A percentile compares a stretch with the other conserved stretches of the same genome.
Evolutionary conservation across 2,888 invertebrate species (phyloP).

Genomic region (Cyclophora albipunctata): DNA sequence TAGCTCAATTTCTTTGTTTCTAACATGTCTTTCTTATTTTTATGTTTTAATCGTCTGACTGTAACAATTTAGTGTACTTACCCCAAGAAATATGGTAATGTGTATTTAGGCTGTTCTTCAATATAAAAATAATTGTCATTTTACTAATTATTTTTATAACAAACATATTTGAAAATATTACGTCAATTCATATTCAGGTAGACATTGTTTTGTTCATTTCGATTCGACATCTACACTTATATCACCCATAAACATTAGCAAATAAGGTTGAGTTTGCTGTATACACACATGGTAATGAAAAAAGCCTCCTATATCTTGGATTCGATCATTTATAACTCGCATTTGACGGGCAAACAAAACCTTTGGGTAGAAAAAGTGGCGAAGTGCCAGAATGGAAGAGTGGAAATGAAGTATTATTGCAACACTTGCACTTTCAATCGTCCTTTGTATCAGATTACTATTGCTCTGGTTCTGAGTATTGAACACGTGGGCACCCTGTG

Average conservation of each 20-base stretch:
- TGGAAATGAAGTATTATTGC: slow-evolving; percentile 69
- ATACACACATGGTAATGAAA: slow-evolving; percentile 7
- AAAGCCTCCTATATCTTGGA: slow-evolving; percentile 59
- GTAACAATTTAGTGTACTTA: no score
- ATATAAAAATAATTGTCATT: no score
- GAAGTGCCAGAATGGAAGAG: slow-evolving; percentile 57
- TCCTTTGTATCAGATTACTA: slow-evolving; percentile 45
- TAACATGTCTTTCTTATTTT: no score
- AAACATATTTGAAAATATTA: slow-evolving; percentile 15
- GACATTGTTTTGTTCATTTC: slow-evolving; percentile 31
- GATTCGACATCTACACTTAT: slow-evolving; percentile 2
- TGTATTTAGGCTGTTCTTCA: no score
- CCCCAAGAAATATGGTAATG: no score
- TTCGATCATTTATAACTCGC: slow-evolving; percentile 72
- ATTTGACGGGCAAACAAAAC: slow-evolving; percentile 67
- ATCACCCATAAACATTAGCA: not conserved
- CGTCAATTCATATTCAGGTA: slow-evolving; percentile 50
- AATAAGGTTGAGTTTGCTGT: not conserved
- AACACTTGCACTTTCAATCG: slow-evolving; percentile 74
- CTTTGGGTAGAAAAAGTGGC: slow-evolving; percentile 46
- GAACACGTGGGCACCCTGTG: slow-evolving; percentile 23
- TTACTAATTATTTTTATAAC: no score
- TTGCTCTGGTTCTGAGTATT: slow-evolving; percentile 39
- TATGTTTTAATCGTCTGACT: no score
- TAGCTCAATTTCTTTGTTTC: no score